Base-by-base conservation (phyloP, 1,140 invertebrate genomes). In the Cataglyphis hispanica region DNA sequence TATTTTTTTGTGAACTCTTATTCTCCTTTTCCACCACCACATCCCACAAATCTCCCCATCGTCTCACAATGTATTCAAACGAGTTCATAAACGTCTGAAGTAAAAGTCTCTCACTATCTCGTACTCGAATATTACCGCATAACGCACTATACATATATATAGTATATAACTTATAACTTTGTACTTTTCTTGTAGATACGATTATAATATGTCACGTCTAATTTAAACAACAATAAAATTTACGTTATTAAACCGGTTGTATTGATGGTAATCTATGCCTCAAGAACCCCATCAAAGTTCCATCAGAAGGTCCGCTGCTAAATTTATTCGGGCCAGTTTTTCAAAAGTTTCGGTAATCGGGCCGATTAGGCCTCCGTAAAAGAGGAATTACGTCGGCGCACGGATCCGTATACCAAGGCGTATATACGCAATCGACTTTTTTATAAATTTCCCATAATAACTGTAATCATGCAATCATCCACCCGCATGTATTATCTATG, bases 151-250 rank as follows among this genome's bases (percentile, higher is more conserved):
- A 31, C 31, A 90, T 90, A 89, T 66, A 89, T 85, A 88, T 89
- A 91, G 89, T 74, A 90, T 89, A 90, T 91, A 90, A 93, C 91
- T 94, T 94, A 94, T 91, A 93, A 93, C 92, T 94, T 95, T 94
- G 92, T 95, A 94, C 93, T 93, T 94, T 95, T 94, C 91, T 91
- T 95, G 94, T 95, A 95, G 94, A 94, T 94, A 94, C 87, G 86
- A 92, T 91, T 50, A 92, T 93, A 94, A 91, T 92, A 85, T 94
- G 87, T 91, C 86, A 93, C 91, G 84, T 93, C 91, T 94, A 90
- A 94, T 94, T 94, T 94, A 93, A 94, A 93, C 84, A 94, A 93
- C 84, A 94, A 95, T 94, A 94, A 95, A 94, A 92, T 90, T 93
- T 94, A 91, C 88, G 92, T 94, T 94, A 94, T 93, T 93, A 92